Evolutionary conservation across 2,888 invertebrate species (phyloP).

Genomic region (Panorpa germanica): DNA sequence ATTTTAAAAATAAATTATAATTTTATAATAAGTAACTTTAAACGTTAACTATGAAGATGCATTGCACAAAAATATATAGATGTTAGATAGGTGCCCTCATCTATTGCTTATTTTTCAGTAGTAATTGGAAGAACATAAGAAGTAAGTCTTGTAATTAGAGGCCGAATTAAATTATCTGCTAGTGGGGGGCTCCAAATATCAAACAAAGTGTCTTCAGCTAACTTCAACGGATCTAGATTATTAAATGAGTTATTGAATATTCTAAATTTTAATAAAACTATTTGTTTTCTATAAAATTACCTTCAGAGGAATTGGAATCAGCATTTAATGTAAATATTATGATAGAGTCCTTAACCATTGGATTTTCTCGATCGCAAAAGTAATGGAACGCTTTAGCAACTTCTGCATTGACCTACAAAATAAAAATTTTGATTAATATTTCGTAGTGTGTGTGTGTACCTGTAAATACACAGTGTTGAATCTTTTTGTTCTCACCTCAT

Average conservation of each 20-base stretch:
- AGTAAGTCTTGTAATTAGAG: slow-evolving; percentile 27
- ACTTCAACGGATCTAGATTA: slow-evolving; percentile 12
- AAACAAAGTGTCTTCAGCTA: slow-evolving; percentile 20
- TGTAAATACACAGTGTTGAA: too few relatives aligned
- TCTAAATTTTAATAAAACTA: not conserved
- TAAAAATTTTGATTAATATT: too few relatives aligned
- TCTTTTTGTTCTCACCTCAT: too few relatives aligned
- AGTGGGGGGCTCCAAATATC: slow-evolving; percentile 21
- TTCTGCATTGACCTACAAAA: too few relatives aligned
- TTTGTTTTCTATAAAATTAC: not conserved
- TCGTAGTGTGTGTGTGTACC: too few relatives aligned
- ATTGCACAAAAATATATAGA: slow-evolving; percentile 14
- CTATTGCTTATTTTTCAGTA: slow-evolving; percentile 11
- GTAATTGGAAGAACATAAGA: slow-evolving; percentile 10
- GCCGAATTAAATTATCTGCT: slow-evolving; percentile 22
- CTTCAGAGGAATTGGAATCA: slow-evolving; percentile 7
- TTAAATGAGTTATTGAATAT: not conserved
- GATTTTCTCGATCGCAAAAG: slow-evolving; percentile 33
- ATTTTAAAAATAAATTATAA: too few relatives aligned
- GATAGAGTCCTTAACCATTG: slow-evolving; percentile 23
- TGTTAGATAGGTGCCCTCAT: slow-evolving; percentile 18
- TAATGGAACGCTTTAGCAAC: slow-evolving; percentile 29
- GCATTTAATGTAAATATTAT: slow-evolving; percentile 22
- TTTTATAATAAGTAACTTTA: too few relatives aligned
- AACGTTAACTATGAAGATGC: slow-evolving; percentile 1